Base-by-base conservation (phyloP, 2,888 invertebrate species). In the Harmothoe impar region DNA sequence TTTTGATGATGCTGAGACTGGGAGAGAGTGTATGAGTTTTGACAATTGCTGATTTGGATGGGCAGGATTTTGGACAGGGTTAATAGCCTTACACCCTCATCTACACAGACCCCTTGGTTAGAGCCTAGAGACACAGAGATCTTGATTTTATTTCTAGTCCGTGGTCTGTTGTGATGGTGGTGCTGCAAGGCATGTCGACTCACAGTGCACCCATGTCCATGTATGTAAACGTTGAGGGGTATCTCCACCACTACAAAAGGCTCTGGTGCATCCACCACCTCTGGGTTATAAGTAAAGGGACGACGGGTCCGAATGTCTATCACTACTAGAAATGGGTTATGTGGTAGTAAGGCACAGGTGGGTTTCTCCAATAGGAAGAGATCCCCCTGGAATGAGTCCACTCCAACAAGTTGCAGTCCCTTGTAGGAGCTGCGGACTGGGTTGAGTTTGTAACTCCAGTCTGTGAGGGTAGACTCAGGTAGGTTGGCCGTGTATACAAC, bases 91-190 rank as follows among this genome's bases (percentile, higher is more conserved):
- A 56, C 12, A 3, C 86, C 86, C 52, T 29, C 7, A 86, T 86
- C 86, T 25, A 54, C 54, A 86, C 86, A 86, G 15, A 54, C 86
- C 15, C 86, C 86, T 29, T 86, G 54, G 54, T 86, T 86, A 20
- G 86, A 86, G 52, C 86, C 86, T 15, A 86, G 31, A 10, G 86
- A 86, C 15, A 86, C 54, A 25, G 25, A 54, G 29, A 86, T 54
- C 23, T 86, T 86, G 29, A 86, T 56, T 86, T 86, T 23, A 29
- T 86, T 86, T 86, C 86, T 86, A 86, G 86, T 54, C 56, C 86
- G 52, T 54, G 86, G 54, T 20, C 33, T 1, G 23, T 56, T 86
- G 33, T 86, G 86, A 43, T 81, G 81, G 43, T 35, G 35, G 25
- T 31, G n/a, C 5, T 23, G 5, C 5, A 25, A 25, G 0, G 35